Conservation (phyloP, 2,113 vertebrate genomes). For the Pelobates fuscus region DNA sequence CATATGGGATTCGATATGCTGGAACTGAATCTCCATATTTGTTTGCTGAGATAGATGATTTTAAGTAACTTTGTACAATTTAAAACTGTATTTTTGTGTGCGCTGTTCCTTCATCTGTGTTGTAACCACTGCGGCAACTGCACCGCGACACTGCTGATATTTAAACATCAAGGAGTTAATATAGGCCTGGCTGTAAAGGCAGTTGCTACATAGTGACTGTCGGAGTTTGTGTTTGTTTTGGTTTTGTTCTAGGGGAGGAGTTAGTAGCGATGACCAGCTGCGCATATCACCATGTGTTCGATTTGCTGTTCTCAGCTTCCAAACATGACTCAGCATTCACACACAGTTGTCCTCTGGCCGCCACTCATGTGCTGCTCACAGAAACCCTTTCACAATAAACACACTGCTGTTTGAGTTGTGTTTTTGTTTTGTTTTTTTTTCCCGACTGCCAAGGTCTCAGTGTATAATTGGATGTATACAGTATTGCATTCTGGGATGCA, state of each 20-base stretch:
- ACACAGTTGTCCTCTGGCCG: constrained; percentile 1
- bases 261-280: constrained; percentile 19
- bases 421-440: background rate
- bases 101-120: no score
- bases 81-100: no score
- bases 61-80: no score
- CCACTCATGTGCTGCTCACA: constrained; percentile 8
- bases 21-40: no score
- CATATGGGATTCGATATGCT: no score
- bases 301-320: constrained; percentile 4
- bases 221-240: background rate
- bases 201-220: background rate
- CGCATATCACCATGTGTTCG: constrained; percentile 11
- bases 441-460: background rate
- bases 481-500: background rate
- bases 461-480: background rate
- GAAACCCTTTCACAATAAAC: background rate
- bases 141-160: no score
- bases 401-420: background rate
- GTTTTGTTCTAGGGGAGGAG: background rate
- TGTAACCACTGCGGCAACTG: no score
- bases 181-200: background rate
- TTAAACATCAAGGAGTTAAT: no score
- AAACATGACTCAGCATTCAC: constrained; percentile 45
- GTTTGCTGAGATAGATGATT: no score